Conservation (phyloP, 2,113 vertebrate species). For the Hymenochirus boettgeri region DNA sequence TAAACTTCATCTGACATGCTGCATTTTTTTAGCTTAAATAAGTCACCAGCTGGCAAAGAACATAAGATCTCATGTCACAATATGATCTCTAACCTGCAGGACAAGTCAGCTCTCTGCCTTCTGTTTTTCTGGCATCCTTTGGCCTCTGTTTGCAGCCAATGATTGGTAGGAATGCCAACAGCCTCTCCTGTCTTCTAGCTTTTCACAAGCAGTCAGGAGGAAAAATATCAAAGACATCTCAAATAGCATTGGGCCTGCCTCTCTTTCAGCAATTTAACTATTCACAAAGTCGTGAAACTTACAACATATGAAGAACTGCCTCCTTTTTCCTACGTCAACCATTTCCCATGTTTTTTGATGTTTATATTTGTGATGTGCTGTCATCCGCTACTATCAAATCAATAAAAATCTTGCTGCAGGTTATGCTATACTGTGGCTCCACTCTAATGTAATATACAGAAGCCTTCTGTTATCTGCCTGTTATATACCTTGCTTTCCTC, state of each 20-base stretch:
- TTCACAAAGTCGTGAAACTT: conserved; percentile 47
- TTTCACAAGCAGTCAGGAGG: conserved; percentile 74
- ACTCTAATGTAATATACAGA: not conserved
- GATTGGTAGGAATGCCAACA: conserved; percentile 79
- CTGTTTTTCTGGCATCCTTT: conserved; percentile 62
- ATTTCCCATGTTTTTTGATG: conserved; percentile 9
- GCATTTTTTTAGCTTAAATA: conserved; percentile 58
- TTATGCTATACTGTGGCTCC: conserved; percentile 12
- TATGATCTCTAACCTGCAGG: conserved; percentile 17
- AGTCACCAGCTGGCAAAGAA: conserved; percentile 56
- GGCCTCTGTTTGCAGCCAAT: conserved; percentile 68
- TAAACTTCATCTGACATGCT: conserved; percentile 71
- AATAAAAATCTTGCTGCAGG: conserved; percentile 12
- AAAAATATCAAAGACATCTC: conserved; percentile 67
- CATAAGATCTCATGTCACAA: conserved; percentile 38
- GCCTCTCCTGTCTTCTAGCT: conserved; percentile 58
- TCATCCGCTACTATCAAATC: conserved; percentile 32
- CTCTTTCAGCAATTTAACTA: conserved; percentile 33
- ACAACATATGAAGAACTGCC: conserved; percentile 16
- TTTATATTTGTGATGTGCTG: conserved; percentile 43
- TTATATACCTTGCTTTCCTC: conserved; percentile 19
- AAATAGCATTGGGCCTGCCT: conserved; percentile 59
- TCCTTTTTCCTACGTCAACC: conserved; percentile 9
- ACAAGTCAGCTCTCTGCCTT: conserved; percentile 43
- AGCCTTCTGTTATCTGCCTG: conserved; percentile 7